Evolutionary conservation across 2,888 invertebrate species (phyloP).

Genomic region (Protophormia terraenovae): DNA sequence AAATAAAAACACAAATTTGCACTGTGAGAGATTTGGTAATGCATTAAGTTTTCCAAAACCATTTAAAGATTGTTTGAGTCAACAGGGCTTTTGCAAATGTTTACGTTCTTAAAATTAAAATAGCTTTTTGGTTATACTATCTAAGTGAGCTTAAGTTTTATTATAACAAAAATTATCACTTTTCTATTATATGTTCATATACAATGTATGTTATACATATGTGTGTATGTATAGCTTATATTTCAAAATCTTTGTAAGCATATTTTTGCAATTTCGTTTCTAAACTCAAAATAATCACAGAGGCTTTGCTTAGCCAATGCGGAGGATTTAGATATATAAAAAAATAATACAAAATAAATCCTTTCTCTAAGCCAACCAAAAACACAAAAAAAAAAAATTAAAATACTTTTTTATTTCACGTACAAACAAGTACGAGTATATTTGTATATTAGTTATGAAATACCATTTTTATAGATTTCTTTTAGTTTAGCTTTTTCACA

Average conservation of each 20-base stretch:
- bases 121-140: too few species aligned
- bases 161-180: too few species aligned
- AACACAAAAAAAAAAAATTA: neutral
- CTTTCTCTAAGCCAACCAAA: neutral
- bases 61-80: neutral
- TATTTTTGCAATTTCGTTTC: neutral
- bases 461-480: conserved; percentile 7
- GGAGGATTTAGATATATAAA: neutral
- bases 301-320: neutral
- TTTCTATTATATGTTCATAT: too few species aligned
- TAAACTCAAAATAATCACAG: neutral
- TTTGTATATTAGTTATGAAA: conserved; percentile 34
- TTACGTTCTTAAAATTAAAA: too few species aligned
- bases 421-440: neutral
- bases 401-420: neutral
- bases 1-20: neutral
- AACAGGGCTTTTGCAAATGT: too few species aligned
- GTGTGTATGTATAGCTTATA: too few species aligned
- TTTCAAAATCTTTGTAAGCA: neutral
- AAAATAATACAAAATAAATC: conserved; percentile 13
- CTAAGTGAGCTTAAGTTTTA: too few species aligned
- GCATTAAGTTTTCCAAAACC: neutral
- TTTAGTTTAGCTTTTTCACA: neutral
- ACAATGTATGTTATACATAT: too few species aligned
- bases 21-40: too few species aligned